Base-by-base conservation (phyloP, 2,888 invertebrate genomes). In the Rhagophthalmus giganteus region DNA sequence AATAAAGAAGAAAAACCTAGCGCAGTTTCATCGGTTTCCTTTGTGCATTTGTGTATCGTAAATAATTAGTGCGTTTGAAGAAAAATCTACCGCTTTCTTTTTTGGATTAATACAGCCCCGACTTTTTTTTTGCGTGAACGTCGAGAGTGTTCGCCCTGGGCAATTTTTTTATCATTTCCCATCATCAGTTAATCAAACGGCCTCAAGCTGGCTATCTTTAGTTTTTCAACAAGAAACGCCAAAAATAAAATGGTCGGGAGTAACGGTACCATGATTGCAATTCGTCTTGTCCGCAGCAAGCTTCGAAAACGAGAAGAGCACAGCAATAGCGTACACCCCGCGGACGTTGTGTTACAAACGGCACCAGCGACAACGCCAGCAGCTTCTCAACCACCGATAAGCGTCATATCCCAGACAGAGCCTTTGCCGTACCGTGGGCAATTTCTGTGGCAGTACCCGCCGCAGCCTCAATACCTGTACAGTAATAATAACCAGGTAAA, bases 231-330 rank as follows among this genome's bases (percentile, higher is more conserved):
- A 60, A 66, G 69, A 59, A 67, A 64, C 63, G 62, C 65, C 48
- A 62, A 62, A 49, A 53, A 54, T 62, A 55, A 55, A 72, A 89
- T 90, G 89, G 89, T 90, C 77, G 89, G 89, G 77, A 88, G 84
- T 78, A 88, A 88, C 79, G 88, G 87, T 76, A 88, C 88, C 74
- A 84, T 90, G 85, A 87, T 88, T 78, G 88, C 90, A 76, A 87
- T 90, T 76, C 90, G 90, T 79, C 86, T 90, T 85, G 90, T 90
- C 79, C 89, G 89, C 84, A 90, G 89, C 79, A 90, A 90, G 81
- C 82, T 90, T 79, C 83, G 89, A 71, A 90, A 90, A 79, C 83
- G 90, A 66, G 90, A 90, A 77, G 90, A 89, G 73, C 83, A 84
- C 75, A 81, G 83, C 60, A 83, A 85, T 68, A 81, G 82, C 68